A percentile compares a stretch with the other conserved stretches of the same genome.
phyloP scores from a whole-genome alignment of 92 coral and sea anemone species.

The Galaxea fascicularis region DNA sequence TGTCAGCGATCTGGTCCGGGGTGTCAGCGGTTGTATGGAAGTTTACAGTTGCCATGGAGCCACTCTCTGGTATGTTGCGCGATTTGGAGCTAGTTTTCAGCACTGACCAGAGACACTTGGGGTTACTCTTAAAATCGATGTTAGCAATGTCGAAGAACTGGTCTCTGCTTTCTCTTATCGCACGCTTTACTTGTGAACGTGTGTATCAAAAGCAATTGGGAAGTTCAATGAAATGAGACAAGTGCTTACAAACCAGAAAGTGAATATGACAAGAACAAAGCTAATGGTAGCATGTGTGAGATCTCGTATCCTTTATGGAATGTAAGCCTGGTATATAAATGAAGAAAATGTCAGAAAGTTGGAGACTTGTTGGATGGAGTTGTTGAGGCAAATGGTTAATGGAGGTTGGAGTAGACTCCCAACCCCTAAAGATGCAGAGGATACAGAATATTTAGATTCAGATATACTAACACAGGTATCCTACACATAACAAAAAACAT shows the following conservation, averaged over 20 bases:
- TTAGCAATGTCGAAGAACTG: too few relatives aligned
- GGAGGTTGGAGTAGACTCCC: neutral
- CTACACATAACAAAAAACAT: neutral
- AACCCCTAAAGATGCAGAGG: neutral
- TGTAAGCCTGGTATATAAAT: neutral
- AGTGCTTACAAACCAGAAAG: neutral
- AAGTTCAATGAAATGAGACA: neutral
- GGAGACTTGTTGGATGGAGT: neutral
- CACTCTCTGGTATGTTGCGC: too few relatives aligned
- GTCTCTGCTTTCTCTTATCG: too few relatives aligned
- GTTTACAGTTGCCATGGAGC: neutral
- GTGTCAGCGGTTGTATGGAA: neutral
- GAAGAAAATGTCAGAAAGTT: slow-evolving; percentile 11
- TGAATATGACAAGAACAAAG: neutral
- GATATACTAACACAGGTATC: neutral
- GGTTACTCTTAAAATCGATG: too few relatives aligned
- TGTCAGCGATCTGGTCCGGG: neutral
- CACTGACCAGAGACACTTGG: too few relatives aligned
- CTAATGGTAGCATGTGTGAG: neutral
- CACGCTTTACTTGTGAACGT: too few relatives aligned
- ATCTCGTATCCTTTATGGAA: neutral
- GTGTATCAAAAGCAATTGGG: slow-evolving; percentile 11
- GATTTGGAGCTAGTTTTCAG: slow-evolving; percentile 65
- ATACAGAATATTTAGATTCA: slow-evolving; percentile 2
- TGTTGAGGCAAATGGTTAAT: slow-evolving; percentile 7